Evolutionary conservation across 2,113 vertebrate species (phyloP), one percentile per base, ranked within the genome.

Genomic region (Ivindomyrus marchei): DNA sequence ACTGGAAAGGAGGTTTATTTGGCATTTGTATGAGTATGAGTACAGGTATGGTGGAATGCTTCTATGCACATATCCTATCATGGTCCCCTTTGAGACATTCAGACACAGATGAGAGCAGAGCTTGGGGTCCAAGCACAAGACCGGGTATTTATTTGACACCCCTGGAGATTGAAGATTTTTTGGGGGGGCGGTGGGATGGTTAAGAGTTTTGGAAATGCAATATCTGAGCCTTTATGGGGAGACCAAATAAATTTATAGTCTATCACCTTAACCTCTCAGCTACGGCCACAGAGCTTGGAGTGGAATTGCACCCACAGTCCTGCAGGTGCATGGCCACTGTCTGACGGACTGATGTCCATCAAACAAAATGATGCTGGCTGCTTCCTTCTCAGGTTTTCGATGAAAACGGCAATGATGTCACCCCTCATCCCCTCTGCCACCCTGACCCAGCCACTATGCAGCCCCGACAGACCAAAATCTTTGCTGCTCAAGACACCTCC

Each of bases 371-470:
- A 27, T 36, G 47, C 42, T 53, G 4, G 8, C 3, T 27, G 11
- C 6, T 93, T 91, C 88, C 36, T 92, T 91, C 91, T 3, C 91
- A 99, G 98, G 97, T 99, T 89, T 94, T 97, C 88, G 97, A 98
- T 93, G 93, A 94, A 0, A 90, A 94, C 4, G 96, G 95, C 50
- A 95, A 95, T 91, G 96, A 98, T 9, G 97, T 98, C 88, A 98
- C 98, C 0, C 98, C 98, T 0, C 94, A 4, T n/a, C 95, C 97
- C 0, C 96, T 99, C 83, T 95, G 94, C 91, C 94, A 56, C 19
- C 89, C 93, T 8, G 96, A 97, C 24, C 92, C 94, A n/a, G 92
- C 88, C 1, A 2, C 94, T 24, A 19, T 52, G 5, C 91, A 42
- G 5, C 1, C 39, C 36, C 97, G 93, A 92, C 94, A 92, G 89